Evolutionary conservation across 2,113 vertebrate species (phyloP).

Genomic region (Ranitomeya variabilis): DNA sequence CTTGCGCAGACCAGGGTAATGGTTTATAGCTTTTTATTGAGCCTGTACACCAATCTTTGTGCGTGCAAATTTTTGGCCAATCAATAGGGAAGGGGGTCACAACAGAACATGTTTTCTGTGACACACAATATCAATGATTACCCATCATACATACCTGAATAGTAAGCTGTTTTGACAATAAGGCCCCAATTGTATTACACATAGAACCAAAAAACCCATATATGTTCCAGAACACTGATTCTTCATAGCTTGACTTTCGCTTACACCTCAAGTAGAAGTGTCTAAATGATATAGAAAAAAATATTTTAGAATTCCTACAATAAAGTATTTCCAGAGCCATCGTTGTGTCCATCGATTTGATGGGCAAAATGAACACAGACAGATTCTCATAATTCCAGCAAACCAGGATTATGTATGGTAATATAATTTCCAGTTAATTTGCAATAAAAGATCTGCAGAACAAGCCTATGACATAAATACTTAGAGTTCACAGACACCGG

Average conservation of each 20-base stretch:
- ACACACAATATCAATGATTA: not conserved
- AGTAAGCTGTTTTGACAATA: slow-evolving; percentile 74
- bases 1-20: no score
- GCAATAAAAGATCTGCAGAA: not conserved
- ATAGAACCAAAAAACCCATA: slow-evolving; percentile 77
- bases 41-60: no score
- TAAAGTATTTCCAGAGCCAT: no score
- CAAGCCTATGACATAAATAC: not conserved
- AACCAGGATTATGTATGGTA: not conserved
- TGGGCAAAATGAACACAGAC: no score
- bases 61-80: no score
- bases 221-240: slow-evolving; percentile 53
- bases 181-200: slow-evolving; percentile 69
- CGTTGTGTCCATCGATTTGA: no score
- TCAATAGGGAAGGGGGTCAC: not conserved
- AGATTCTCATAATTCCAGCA: not conserved
- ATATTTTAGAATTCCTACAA: not conserved
- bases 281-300: slow-evolving; percentile 60
- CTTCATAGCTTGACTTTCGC: slow-evolving; percentile 48
- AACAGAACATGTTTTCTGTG: not conserved
- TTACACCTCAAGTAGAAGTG: slow-evolving; percentile 67
- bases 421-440: not conserved
- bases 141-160: slow-evolving; percentile 70
- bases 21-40: no score
- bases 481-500: no score